A percentile compares a stretch with the other conserved stretches of the same genome.
Evolutionary conservation across 64 coral and sea anemone genomes (phyloP).

Genomic region (Porites australiensis): DNA sequence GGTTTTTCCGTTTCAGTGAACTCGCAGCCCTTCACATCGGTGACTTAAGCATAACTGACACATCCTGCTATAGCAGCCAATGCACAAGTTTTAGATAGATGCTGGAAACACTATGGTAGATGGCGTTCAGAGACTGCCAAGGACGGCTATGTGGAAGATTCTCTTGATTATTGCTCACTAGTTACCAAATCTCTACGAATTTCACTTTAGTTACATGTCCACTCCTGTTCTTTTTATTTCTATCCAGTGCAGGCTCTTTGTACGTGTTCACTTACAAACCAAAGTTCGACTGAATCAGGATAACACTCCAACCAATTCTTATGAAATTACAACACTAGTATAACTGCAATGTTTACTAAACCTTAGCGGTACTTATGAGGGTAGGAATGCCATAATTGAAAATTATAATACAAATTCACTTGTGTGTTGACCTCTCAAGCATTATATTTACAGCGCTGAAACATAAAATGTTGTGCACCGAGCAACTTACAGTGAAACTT

Average conservation of each 20-base stretch:
- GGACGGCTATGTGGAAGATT: constrained; percentile 32
- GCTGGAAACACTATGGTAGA: constrained; percentile 39
- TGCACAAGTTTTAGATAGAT: constrained; percentile 19
- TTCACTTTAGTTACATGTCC: not conserved
- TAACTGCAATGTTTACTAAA: too few species aligned
- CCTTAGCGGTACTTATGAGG: too few species aligned
- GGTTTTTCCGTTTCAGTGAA: constrained; percentile 55
- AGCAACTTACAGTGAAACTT: too few species aligned
- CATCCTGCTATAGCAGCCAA: not conserved
- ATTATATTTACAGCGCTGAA: too few species aligned
- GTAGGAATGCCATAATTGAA: too few species aligned
- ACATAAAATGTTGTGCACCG: too few species aligned
- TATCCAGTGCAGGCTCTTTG: constrained; percentile 13
- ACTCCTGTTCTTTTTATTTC: not conserved
- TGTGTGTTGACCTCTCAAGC: too few species aligned
- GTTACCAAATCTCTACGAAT: constrained; percentile 30
- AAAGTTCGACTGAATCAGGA: too few species aligned
- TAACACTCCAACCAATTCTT: too few species aligned
- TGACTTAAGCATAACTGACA: constrained; percentile 25
- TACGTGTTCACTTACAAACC: too few species aligned
- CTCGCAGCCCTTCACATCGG: constrained; percentile 32
- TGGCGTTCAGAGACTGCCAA: constrained; percentile 30
- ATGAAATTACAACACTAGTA: too few species aligned
- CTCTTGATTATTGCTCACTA: constrained; percentile 18
- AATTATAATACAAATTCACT: too few species aligned